Evolutionary conservation across 2,888 invertebrate species (phyloP).

Genomic region (Creontiades dilutus): DNA sequence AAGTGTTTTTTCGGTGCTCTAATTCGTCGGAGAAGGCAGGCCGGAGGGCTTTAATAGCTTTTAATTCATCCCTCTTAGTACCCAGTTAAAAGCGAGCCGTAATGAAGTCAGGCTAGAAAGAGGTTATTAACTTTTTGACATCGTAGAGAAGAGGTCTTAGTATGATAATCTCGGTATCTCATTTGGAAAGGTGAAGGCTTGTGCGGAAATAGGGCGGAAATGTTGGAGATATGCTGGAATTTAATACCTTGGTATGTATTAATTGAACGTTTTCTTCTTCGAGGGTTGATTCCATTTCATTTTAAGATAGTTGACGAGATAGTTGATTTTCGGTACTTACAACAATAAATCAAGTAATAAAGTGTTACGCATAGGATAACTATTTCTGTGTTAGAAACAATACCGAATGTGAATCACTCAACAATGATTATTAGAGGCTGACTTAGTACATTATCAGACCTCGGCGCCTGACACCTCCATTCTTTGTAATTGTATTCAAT

Average conservation of each 20-base stretch:
- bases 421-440: no score
- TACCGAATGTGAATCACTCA: no score
- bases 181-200: not conserved
- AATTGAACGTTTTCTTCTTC: not conserved
- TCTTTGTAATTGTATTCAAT: no score
- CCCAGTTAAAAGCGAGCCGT: slow-evolving; percentile 36
- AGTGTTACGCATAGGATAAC: no score
- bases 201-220: not conserved
- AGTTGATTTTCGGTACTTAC: no score
- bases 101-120: slow-evolving; percentile 39
- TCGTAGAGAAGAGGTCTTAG: slow-evolving; percentile 37
- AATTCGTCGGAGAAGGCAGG: not conserved
- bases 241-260: slow-evolving; percentile 1
- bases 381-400: no score
- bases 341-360: no score
- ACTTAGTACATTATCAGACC: no score
- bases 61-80: slow-evolving; percentile 32
- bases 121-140: slow-evolving; percentile 36
- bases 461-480: no score
- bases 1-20: not conserved
- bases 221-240: not conserved
- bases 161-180: not conserved
- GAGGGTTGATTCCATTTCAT: not conserved
- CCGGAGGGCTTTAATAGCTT: slow-evolving; percentile 3
- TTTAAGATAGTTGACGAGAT: no score